Conservation (phyloP, 2,797 vertebrate species). For the Sebastes vulpes region DNA sequence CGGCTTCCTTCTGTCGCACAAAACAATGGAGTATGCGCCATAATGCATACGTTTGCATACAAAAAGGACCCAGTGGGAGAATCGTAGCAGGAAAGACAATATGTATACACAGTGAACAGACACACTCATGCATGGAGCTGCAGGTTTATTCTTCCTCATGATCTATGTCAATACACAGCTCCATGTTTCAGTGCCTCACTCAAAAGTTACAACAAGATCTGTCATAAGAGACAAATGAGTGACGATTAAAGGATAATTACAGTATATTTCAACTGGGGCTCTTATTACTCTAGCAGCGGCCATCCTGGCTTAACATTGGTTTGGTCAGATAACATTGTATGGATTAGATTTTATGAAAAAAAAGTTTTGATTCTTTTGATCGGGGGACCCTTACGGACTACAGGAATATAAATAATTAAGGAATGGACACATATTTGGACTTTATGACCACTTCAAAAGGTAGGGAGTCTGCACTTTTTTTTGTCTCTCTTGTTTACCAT, state of each 20-base stretch:
- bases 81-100: not conserved
- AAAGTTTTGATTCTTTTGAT: too few relatives aligned
- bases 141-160: not conserved
- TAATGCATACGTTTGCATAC: not conserved
- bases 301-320: too few relatives aligned
- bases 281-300: not conserved
- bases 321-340: too few relatives aligned
- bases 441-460: too few relatives aligned
- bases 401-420: too few relatives aligned
- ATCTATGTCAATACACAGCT: not conserved
- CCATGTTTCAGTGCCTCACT: not conserved
- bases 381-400: too few relatives aligned
- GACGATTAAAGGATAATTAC: not conserved
- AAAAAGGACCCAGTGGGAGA: not conserved
- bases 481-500: too few relatives aligned
- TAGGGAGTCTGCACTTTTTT: too few relatives aligned
- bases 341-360: too few relatives aligned
- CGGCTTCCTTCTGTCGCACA: too few relatives aligned
- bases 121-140: not conserved
- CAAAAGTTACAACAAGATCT: not conserved
- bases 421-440: too few relatives aligned
- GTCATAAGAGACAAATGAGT: not conserved
- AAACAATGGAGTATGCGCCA: too few relatives aligned
- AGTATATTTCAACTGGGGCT: not conserved
- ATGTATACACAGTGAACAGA: not conserved